Evolutionary conservation across 2,797 vertebrate genomes (phyloP), one percentile per base, ranked within the genome.

Genomic region (Gouania willdenowi): DNA sequence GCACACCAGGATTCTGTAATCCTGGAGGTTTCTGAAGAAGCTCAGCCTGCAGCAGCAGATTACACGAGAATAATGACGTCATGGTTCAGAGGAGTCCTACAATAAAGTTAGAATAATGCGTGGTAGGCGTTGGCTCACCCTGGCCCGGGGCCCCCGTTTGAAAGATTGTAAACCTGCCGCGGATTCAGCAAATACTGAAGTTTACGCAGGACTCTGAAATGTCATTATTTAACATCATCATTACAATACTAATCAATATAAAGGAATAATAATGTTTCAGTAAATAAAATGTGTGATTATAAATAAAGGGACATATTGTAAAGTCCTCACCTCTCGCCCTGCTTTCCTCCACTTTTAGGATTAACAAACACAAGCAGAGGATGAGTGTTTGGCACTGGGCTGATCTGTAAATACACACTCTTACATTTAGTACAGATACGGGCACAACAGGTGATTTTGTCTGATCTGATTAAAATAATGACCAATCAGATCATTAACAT

Each of bases 341-440:
- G 94, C 65, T 97, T 97, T 31, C 94, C 94, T 2, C 94, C 94
- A 41, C 94, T 96, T 75, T 94, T 97, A 19, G 91, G 94, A 44
- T 98, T 98, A 34, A 96, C 91, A 54, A 96, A 97, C 64, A 97
- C 93, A 17, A 96, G 85, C n/a, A 96, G 89, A 12, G 94, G 94
- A 62, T 93, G 94, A 13, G 92, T 94, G 49, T 89, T 81, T 34
- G 85, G 58, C 52, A 92, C 80, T 4, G 93, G 89, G 46, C 62
- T 84, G 56, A 95, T 90, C 94, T 96, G 71, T 66, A 25, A 4
- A 54, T 49, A n/a, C n/a, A n/a, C n/a, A n/a, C n/a, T n/a, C n/a
- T n/a, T n/a, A n/a, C n/a, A n/a, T n/a, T n/a, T n/a, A n/a, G n/a
- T n/a, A n/a, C n/a, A n/a, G n/a, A n/a, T n/a, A n/a, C n/a, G n/a